Evolutionary conservation across 2,888 invertebrate species (phyloP), one percentile per base, ranked within the genome.

Genomic region (Stenotaenia linearis): DNA sequence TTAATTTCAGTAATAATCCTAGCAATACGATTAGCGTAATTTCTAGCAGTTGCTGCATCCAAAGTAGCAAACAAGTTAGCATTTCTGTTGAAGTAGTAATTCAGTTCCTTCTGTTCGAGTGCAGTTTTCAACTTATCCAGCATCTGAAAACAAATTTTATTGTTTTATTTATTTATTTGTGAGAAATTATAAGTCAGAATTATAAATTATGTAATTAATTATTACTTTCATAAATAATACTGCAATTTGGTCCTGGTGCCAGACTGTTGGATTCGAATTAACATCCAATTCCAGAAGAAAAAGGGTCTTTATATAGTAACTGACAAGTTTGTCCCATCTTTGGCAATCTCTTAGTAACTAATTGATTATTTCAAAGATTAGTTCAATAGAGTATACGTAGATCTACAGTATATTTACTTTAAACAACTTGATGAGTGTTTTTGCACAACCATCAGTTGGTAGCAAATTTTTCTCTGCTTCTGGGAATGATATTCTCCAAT

Each of bases 221-320:
- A 45, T 25, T 61, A 61, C 61, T 25, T 25, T 23, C 61, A 61
- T 25, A 12, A 61, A 61, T 2, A 5, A 7, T 25, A 28, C 12
- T 9, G 25, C 61, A 1, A 61, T 25, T 12, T 61, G 9, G 1
- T 61, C 61, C 25, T 61, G 25, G 9, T 23, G 23, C 61, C 61
- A 61, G 61, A 25, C n/a, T n/a, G n/a, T 61, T 61, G 23, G 5
- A 5, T 1, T 25, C 1, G 6, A 1, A n/a, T 15, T 3, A 18
- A 45, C 6, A 25, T 80, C 37, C 12, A 82, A 18, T 78, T 81
- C 79, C 81, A 81, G 82, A 74, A 82, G 75, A 18, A 82, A 81
- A 23, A 82, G 75, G 9, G 82, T 82, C 79, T 82, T 82, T 21
- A 82, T 79, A 77, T 82, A 82, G 77, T 82, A 82, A 3, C 82